Evolutionary conservation across 2,888 invertebrate species (phyloP).

Genomic region (Antheraea assamensis): DNA sequence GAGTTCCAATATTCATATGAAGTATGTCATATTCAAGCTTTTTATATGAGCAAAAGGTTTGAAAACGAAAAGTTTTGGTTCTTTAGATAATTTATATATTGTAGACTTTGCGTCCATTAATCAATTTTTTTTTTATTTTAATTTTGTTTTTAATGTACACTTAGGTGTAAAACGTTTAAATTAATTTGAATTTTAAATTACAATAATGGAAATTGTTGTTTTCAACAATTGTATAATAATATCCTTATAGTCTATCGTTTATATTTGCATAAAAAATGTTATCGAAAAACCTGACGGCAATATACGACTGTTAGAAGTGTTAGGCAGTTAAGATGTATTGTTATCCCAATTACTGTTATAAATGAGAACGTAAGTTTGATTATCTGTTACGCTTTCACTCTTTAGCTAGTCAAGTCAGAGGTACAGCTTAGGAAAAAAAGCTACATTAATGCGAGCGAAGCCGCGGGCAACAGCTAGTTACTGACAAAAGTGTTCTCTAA

Average conservation of each 20-base stretch:
- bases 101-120: not conserved
- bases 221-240: not conserved
- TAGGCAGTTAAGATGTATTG: not conserved
- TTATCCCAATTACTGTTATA: not conserved
- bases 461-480: not conserved
- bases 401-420: too few relatives aligned
- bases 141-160: not conserved
- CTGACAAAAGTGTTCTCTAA: not conserved
- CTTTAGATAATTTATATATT: not conserved
- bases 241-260: not conserved
- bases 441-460: too few relatives aligned
- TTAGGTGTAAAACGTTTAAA: not conserved
- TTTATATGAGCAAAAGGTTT: too few relatives aligned
- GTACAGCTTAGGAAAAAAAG: too few relatives aligned
- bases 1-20: not conserved
- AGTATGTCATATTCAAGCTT: not conserved
- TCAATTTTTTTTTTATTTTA: too few relatives aligned
- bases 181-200: constrained; percentile 3
- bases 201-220: not conserved
- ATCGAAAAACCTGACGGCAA: not conserved
- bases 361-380: too few relatives aligned
- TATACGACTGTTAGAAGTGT: not conserved
- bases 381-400: too few relatives aligned
- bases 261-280: not conserved
- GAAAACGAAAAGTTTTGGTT: not conserved